Percentiles rank a stretch among this genome's conserved stretches.
phyloP scores from a whole-genome alignment of 2,888 invertebrate genomes.

The Amorpha juglandis region DNA sequence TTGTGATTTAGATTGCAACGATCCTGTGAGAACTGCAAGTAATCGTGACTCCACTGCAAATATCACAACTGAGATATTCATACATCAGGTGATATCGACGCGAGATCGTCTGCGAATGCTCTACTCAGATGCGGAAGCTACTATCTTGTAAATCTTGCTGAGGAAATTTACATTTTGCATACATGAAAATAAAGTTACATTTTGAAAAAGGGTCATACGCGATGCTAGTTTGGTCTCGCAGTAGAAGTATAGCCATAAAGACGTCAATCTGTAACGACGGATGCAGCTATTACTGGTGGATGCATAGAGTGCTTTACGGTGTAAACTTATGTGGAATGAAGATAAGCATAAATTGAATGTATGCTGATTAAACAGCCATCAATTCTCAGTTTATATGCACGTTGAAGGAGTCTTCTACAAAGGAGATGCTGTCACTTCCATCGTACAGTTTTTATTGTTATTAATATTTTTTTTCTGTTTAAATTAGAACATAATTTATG shows the following conservation, averaged over 20 bases:
- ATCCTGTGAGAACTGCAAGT: constrained; percentile 32
- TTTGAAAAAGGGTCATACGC: constrained; percentile 18
- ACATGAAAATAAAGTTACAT: constrained; percentile 29
- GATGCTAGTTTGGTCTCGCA: constrained; percentile 45
- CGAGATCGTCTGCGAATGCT: constrained; percentile 52
- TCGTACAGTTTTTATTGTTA: not conserved
- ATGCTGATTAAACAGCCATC: constrained; percentile 20
- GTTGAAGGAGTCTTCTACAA: not conserved
- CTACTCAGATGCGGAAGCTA: constrained; percentile 45
- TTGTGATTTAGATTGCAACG: constrained; percentile 1
- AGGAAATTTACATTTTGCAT: constrained; percentile 29
- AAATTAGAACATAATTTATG: no score
- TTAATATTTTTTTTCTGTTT: no score
- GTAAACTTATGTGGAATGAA: constrained; percentile 58
- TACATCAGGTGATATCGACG: constrained; percentile 62
- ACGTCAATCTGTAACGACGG: constrained; percentile 66
- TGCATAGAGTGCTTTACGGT: constrained; percentile 66
- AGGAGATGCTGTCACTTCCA: not conserved
- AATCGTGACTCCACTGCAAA: constrained; percentile 61
- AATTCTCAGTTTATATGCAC: not conserved
- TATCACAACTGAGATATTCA: constrained; percentile 60
- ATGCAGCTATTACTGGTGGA: constrained; percentile 65
- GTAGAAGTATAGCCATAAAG: constrained; percentile 66
- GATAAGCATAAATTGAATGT: constrained; percentile 46
- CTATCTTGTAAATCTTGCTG: constrained; percentile 27